Base-by-base conservation (phyloP, 2,113 vertebrate species). In the Donacobius atricapilla region DNA sequence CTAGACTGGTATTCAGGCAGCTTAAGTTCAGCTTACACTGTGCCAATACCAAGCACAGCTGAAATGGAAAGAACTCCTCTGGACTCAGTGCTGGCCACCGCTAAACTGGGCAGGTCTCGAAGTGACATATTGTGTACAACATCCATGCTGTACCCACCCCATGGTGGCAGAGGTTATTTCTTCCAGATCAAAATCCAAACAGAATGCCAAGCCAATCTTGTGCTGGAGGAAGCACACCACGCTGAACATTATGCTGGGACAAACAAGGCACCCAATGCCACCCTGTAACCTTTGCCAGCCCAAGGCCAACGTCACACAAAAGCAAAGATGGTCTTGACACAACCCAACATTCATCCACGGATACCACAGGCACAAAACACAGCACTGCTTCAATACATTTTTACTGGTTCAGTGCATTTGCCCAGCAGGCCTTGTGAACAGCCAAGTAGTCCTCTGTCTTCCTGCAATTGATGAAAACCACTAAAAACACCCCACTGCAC, bases 141-240 rank as follows among this genome's bases (percentile, higher is more conserved):
- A 61, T 1, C 8, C 37, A 23, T 0, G 0, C 12, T 28, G 24
- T 23, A 77, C 20, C 17, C 22, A 72, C 5, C 8, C 44, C 5
- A 2, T 28, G 15, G 71, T 8, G 13, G 25, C 9, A 7, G 16
- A 4, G 10, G 19, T 53, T 73, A 60, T n/a, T 45, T 72, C 19
- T 57, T 89, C 47, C 47, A 17, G 11, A 77, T 31, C 61, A 73
- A 91, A 84, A 65, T 6, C 17, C 47, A 75, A 47, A 10, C 40
- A 78, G 56, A 57, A 93, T 75, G 42, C 11, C 39, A 63, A 63
- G 27, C 13, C 73, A 66, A 15, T n/a, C 24, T 60, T 44, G 31
- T 35, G 37, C 39, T 37, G 44, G 45, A 92, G 31, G 37, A 86
- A 76, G 37, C 68, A 85, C 20, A 65, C 11, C 23, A 63, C 1